Evolutionary conservation across 1,140 invertebrate genomes (phyloP).

Genomic region (Macrocentrus cingulum): DNA sequence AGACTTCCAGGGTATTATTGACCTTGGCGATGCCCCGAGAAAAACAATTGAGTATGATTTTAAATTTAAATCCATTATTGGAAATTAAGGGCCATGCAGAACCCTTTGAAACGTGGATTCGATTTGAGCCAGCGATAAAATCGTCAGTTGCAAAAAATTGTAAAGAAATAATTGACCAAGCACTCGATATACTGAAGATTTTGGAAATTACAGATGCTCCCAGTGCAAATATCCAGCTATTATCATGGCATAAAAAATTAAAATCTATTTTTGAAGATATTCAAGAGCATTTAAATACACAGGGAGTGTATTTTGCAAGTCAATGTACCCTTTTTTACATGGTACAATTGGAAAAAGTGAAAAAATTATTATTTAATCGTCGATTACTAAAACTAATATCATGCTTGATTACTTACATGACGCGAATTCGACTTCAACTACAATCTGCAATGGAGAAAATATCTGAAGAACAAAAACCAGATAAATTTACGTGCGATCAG

Average conservation of each 20-base stretch:
- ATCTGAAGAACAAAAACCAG: constrained; percentile 34
- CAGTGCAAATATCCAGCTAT: constrained; percentile 35
- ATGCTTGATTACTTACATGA: constrained; percentile 42
- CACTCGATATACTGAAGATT: too few relatives aligned
- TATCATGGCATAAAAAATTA: constrained; percentile 51
- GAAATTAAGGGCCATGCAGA: constrained; percentile 68
- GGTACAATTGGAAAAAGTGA: constrained; percentile 62
- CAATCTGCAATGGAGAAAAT: constrained; percentile 38
- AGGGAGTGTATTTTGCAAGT: constrained; percentile 63
- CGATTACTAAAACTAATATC: constrained; percentile 25
- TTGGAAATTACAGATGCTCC: constrained; percentile 27
- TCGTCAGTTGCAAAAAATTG: constrained; percentile 19
- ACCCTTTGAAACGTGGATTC: constrained; percentile 59
- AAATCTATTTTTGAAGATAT: constrained; percentile 51
- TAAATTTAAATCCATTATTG: constrained; percentile 68
- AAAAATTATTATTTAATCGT: constrained; percentile 23
- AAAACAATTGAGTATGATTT: constrained; percentile 71
- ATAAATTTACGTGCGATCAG: constrained; percentile 63
- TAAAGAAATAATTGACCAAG: constrained; percentile 19
- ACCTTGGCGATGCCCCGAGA: constrained; percentile 67
- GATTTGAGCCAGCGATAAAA: constrained; percentile 29
- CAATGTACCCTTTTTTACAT: constrained; percentile 62
- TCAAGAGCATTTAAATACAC: constrained; percentile 53
- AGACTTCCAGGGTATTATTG: too few relatives aligned
- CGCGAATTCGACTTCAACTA: constrained; percentile 42